Base-by-base conservation (phyloP, 2,888 invertebrate genomes). In the Agonopterix subpropinquella region DNA sequence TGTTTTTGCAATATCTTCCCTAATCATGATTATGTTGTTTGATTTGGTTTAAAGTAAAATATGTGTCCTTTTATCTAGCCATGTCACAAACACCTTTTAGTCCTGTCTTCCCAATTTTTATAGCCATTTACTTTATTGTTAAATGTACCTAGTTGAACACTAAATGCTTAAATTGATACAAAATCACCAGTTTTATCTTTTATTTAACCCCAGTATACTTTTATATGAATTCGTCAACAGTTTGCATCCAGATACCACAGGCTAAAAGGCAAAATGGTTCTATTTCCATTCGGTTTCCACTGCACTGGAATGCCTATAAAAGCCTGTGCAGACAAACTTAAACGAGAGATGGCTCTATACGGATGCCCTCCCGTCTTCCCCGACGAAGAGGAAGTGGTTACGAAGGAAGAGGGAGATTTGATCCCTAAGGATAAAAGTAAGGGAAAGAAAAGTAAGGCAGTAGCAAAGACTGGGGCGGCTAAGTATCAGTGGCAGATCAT, bases 241-340 rank as follows among this genome's bases (percentile, higher is more conserved):
- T 99, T 98, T 91, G 94, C 97, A 10, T 91, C 93, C 49, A 93
- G 99, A 44, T 99, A 95, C 77, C 92, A 98, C 57, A 92, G 98
- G n/a, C 80, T 99, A 47, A 93, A 95, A 78, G 99, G 99, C 0
- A 96, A 95, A 73, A 92, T 91, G 65, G 96, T 95, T 9, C 89
- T 99, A 8, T 99, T 98, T 82, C 99, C 99, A 10, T 99, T 99
- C 86, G 99, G 97, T 2, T 95, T 99, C 64, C 99, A 99, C 80
- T 98, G 98, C 73, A 99, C 99, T 15, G 99, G 99, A 44, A 99
- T 99, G 99, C 99, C 99, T 0, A 99, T 99, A 53, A 99, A 98
- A 84, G 98, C 99, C 0, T 98, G 98, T 89, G 96, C 99, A 10
- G 99, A 99, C 79, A 99, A 99, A 77, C 80, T 99, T 43, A 96